phyloP scores from a whole-genome alignment of 2,113 vertebrate species.

The Rynchops niger region DNA sequence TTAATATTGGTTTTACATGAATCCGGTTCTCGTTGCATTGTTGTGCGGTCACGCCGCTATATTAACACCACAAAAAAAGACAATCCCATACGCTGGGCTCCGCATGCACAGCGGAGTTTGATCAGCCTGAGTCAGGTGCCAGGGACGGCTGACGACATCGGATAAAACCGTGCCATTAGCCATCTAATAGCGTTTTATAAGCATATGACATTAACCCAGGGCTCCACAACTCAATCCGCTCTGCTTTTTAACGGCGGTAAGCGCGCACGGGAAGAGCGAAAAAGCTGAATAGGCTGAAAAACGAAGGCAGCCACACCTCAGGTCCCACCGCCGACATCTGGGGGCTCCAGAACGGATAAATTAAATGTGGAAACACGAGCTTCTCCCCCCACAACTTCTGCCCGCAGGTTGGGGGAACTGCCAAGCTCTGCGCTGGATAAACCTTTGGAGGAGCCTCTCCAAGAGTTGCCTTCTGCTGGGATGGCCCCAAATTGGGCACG shows the following conservation, averaged over 20 bases:
- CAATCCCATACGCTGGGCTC: background rate
- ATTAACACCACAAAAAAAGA: background rate
- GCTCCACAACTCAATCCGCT: background rate
- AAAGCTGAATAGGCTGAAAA: background rate
- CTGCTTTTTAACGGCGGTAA: background rate
- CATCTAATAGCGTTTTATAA: background rate
- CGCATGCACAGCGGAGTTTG: background rate
- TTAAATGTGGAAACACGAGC: background rate
- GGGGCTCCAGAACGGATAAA: background rate
- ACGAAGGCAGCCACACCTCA: background rate
- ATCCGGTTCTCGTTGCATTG: background rate
- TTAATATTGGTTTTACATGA: conserved; percentile 57
- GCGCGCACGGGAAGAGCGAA: accelerated
- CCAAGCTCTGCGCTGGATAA: background rate
- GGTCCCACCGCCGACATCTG: accelerated
- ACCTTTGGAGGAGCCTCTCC: background rate
- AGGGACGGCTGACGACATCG: background rate
- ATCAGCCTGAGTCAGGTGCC: background rate
- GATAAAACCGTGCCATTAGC: conserved; percentile 9
- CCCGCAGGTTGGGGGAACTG: background rate
- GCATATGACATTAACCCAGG: conserved; percentile 1
- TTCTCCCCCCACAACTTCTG: background rate
- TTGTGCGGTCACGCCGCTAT: background rate
- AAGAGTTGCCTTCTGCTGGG: background rate
- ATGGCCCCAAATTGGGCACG: background rate